These are phyloP conservation scores for Cathartes aura DNA, from an alignment of 2,113 vertebrate genomes.

Conservation along the genomic window DNA sequence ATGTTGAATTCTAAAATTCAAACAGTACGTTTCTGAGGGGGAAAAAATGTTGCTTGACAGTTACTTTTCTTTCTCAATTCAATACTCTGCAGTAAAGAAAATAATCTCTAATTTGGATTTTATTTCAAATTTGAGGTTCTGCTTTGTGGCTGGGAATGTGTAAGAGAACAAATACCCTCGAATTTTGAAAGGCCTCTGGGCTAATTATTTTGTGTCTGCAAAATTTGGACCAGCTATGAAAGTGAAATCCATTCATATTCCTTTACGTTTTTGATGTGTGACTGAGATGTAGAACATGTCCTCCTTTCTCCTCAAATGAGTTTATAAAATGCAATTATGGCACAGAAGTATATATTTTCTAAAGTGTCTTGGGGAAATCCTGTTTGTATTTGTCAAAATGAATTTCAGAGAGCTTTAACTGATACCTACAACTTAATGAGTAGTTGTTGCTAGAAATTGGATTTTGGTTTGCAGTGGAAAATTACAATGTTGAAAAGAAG, in stretches of 20 bases:
- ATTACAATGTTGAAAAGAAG: neutral
- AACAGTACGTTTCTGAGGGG: too few species aligned
- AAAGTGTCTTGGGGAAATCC: neutral
- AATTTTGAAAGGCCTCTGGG: neutral
- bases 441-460: neutral
- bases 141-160: neutral
- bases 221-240: neutral
- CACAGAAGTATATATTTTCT: neutral
- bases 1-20: neutral
- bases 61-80: neutral
- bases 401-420: neutral
- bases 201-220: neutral
- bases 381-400: neutral
- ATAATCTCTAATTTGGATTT: neutral
- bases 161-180: neutral
- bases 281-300: neutral
- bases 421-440: neutral
- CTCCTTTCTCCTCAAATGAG: neutral
- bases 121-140: neutral
- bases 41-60: neutral
- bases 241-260: neutral
- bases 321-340: neutral
- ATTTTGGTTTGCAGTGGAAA: neutral
- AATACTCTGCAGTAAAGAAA: neutral
- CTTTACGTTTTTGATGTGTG: neutral